phyloP scores from a whole-genome alignment of 2,888 invertebrate genomes.

The Macrophya alboannulata region DNA sequence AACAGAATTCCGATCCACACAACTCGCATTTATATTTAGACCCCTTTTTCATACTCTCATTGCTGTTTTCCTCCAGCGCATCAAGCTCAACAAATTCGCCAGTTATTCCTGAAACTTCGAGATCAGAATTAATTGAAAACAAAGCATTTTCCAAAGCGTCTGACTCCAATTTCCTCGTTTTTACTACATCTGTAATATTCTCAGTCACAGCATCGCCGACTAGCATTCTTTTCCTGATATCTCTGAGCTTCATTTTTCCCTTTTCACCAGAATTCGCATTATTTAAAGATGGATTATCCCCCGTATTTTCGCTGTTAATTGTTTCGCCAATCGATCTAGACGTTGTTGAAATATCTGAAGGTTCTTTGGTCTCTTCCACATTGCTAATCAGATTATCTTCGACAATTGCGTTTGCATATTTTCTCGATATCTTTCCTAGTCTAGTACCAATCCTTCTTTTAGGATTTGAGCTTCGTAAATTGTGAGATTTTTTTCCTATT shows the following conservation, averaged over 20 bases:
- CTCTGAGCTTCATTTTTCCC: constrained; percentile 50
- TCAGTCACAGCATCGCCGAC: constrained; percentile 10
- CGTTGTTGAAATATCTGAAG: constrained; percentile 1
- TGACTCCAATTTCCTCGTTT: constrained; percentile 45
- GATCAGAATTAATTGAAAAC: constrained; percentile 41
- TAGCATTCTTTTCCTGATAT: constrained; percentile 49
- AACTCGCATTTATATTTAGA: constrained; percentile 46
- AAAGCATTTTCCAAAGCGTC: constrained; percentile 44
- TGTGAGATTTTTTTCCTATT: constrained; percentile 13
- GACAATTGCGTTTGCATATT: background rate
- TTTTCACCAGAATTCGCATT: constrained; percentile 6
- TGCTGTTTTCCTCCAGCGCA: constrained; percentile 40
- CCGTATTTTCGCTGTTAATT: background rate
- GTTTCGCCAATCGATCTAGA: background rate
- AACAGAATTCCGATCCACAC: constrained; percentile 26
- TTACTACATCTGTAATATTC: background rate
- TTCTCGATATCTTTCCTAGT: constrained; percentile 11
- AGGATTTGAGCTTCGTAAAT: constrained; percentile 22
- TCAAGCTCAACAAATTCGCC: constrained; percentile 51
- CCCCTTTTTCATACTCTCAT: constrained; percentile 35
- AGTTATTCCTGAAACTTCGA: constrained; percentile 37
- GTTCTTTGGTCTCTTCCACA: background rate
- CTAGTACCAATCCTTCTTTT: constrained; percentile 25
- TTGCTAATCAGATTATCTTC: constrained; percentile 2
- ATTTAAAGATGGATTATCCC: background rate